Conservation (phyloP, 2,113 vertebrate species). For the Takifugu flavidus region DNA sequence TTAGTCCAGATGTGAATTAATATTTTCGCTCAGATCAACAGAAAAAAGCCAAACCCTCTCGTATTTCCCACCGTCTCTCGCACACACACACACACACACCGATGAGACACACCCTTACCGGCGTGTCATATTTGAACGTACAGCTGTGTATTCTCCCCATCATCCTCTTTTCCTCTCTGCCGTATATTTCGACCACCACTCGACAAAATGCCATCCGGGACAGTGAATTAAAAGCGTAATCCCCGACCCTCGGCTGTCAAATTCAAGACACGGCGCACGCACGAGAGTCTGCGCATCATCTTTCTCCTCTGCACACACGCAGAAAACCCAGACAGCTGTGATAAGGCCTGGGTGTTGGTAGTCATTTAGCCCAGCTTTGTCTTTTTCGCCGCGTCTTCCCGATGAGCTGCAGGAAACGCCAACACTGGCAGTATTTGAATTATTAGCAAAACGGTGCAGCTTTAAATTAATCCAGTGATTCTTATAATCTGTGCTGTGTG, state of each 20-base stretch:
- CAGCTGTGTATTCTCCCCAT: neutral
- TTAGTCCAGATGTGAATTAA: conserved; percentile 10
- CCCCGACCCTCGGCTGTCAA: conserved; percentile 37
- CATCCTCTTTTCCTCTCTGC: conserved; percentile 1
- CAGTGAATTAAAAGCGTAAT: conserved; percentile 36
- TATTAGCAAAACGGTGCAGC: conserved; percentile 51
- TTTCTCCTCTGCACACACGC: conserved; percentile 16
- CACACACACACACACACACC: conserved; percentile 18
- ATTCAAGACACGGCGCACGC: conserved; percentile 17
- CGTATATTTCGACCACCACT: conserved; percentile 16
- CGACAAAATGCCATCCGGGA: conserved; percentile 34
- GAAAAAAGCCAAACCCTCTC: conserved; percentile 3
- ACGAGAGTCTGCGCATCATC: neutral
- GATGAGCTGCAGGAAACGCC: conserved; percentile 54
- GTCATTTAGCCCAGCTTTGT: conserved; percentile 67
- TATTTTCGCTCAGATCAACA: conserved; percentile 29
- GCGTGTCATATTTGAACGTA: conserved; percentile 6
- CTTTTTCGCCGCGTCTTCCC: conserved; percentile 45
- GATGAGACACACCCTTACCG: conserved; percentile 20
- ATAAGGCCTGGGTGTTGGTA: conserved; percentile 56
- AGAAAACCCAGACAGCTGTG: conserved; percentile 50
- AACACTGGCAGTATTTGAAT: conserved; percentile 60
- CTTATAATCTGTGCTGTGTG: conserved; percentile 46
- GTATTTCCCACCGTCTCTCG: conserved; percentile 6
- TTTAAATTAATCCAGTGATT: conserved; percentile 54